Evolutionary conservation across 2,797 vertebrate genomes (phyloP).

Genomic region (Leontopithecus rosalia): DNA sequence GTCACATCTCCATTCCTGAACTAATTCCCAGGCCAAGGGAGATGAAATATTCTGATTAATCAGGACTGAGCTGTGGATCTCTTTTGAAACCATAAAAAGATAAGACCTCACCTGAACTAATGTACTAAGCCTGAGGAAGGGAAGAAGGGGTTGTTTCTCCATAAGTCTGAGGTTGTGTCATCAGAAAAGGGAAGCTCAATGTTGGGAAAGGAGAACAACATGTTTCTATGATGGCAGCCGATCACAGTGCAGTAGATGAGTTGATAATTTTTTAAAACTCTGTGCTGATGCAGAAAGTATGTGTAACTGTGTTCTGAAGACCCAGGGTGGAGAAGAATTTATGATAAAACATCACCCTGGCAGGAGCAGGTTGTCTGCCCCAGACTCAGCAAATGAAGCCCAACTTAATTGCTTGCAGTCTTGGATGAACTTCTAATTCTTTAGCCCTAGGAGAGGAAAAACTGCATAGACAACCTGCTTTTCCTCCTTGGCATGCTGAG

Average conservation of each 20-base stretch:
- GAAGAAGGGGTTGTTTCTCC: neutral
- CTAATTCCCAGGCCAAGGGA: neutral
- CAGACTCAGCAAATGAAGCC: constrained; percentile 63
- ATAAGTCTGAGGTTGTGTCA: neutral
- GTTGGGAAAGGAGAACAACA: neutral
- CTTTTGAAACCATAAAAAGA: neutral
- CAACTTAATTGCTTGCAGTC: constrained; percentile 70
- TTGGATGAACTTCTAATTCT: constrained; percentile 69
- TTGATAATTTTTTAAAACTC: neutral
- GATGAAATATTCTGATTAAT: neutral
- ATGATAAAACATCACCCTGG: neutral
- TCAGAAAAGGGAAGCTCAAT: neutral
- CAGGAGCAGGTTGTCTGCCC: constrained; percentile 1
- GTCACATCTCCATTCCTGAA: neutral
- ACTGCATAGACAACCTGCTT: constrained; percentile 67
- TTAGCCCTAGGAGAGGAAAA: constrained; percentile 73
- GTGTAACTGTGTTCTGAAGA: neutral
- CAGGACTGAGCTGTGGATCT: neutral
- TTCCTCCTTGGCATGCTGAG: constrained; percentile 66
- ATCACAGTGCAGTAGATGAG: neutral
- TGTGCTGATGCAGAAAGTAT: neutral
- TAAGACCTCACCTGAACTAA: neutral
- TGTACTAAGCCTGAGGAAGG: neutral
- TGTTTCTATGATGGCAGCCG: neutral
- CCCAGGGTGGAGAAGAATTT: constrained; percentile 23